These are phyloP conservation scores for Ips typographus DNA, from an alignment of 1,140 invertebrate species.

Conservation along the genomic window DNA sequence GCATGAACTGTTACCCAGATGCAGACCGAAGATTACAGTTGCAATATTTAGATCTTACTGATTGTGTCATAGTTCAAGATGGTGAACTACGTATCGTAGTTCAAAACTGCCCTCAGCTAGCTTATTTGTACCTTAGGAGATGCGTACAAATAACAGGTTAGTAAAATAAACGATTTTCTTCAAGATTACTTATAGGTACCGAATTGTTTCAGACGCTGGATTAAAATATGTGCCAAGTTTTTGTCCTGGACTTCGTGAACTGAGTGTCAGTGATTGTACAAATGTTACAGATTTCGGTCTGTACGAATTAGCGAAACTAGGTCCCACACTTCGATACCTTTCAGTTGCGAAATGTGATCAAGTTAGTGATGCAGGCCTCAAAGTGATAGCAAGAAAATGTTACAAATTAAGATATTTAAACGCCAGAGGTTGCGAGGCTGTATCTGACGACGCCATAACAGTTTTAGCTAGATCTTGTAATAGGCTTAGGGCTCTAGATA, in stretches of 20 bases:
- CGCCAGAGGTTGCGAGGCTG: slow-evolving; percentile 85
- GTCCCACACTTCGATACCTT: slow-evolving; percentile 78
- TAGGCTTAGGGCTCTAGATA: slow-evolving; percentile 79
- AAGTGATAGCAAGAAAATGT: slow-evolving; percentile 84
- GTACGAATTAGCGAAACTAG: slow-evolving; percentile 85
- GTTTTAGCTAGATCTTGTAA: slow-evolving; percentile 81
- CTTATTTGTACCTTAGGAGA: slow-evolving; percentile 84
- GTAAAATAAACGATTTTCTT: not conserved
- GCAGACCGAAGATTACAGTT: slow-evolving; percentile 62
- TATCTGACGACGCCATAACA: slow-evolving; percentile 86
- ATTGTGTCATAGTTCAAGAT: slow-evolving; percentile 81
- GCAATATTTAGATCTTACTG: slow-evolving; percentile 80
- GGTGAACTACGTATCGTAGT: slow-evolving; percentile 78
- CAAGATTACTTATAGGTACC: not conserved
- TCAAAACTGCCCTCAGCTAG: slow-evolving; percentile 81
- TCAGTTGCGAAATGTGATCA: slow-evolving; percentile 89
- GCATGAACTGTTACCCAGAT: slow-evolving; percentile 64
- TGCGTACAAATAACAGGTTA: slow-evolving; percentile 81
- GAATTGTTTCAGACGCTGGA: slow-evolving; percentile 63
- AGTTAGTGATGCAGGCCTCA: slow-evolving; percentile 78
- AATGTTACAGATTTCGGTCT: slow-evolving; percentile 89
- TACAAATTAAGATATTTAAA: slow-evolving; percentile 89
- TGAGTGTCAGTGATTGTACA: slow-evolving; percentile 87
- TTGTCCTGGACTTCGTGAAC: slow-evolving; percentile 77
- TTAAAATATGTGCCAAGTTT: slow-evolving; percentile 83